phyloP scores from a whole-genome alignment of 2,113 vertebrate genomes.

The Lycocorax pyrrhopterus region DNA sequence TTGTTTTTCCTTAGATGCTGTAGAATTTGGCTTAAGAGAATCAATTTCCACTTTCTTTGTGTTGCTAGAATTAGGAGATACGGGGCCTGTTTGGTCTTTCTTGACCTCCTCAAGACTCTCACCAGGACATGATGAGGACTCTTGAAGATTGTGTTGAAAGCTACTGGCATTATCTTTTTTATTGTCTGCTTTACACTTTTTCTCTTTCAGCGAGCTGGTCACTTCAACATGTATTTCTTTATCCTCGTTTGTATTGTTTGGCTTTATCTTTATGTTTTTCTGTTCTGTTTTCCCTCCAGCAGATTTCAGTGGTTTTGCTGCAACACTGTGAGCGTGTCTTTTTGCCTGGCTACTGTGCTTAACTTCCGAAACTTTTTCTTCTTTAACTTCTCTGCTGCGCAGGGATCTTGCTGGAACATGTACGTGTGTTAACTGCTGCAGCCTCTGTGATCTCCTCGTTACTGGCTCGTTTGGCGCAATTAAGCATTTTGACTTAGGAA shows the following conservation, averaged over 20 bases:
- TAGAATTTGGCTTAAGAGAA: conserved; percentile 16
- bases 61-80: conserved; percentile 22
- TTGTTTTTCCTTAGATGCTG: conserved; percentile 51
- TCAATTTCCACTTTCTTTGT: conserved; percentile 33
- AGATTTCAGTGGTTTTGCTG: conserved; percentile 48
- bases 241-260: conserved; percentile 1
- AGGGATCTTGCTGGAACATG: conserved; percentile 63
- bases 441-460: conserved; percentile 71
- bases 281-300: conserved; percentile 28
- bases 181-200: conserved; percentile 53
- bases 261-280: conserved; percentile 58
- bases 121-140: neutral
- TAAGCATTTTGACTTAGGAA: conserved; percentile 12
- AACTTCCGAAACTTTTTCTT: conserved; percentile 17
- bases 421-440: conserved; percentile 62
- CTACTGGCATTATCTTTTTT: neutral
- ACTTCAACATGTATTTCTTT: conserved; percentile 24
- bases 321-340: neutral
- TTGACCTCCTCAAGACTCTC: neutral
- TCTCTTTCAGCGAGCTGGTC: conserved; percentile 54
- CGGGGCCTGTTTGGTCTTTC: neutral
- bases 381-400: conserved; percentile 66
- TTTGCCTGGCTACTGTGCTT: conserved; percentile 52
- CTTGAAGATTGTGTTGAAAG: neutral
- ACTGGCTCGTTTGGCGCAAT: conserved; percentile 4